Base-by-base conservation (phyloP, 2,797 vertebrate species). In the Esox lucius region DNA sequence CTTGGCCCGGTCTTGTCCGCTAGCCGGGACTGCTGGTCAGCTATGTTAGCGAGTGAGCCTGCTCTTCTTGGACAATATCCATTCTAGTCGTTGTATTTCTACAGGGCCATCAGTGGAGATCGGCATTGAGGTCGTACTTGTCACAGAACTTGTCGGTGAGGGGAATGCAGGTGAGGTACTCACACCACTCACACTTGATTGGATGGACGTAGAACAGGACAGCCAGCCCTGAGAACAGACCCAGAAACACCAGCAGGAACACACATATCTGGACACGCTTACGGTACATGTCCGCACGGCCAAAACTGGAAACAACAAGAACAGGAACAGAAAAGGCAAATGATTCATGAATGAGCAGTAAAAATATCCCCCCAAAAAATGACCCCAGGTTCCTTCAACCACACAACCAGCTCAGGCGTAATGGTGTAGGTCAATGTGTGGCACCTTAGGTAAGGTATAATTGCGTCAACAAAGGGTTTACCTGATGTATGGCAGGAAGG, bases 81-180 rank as follows among this genome's bases (percentile, higher is more conserved):
- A 22, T 56, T 31, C 26, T 17, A 24, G 19, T 28, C 70, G 33
- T n/a, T 16, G 69, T 1, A 2, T 39, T 56, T 19, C 17, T 56
- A 3, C 13, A 61, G 71, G 65, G 39, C 31, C 68, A 1, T 94
- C 90, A 98, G 90, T 96, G 95, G 84, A 98, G 95, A 91, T 98
- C 96, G 6, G 97, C 94, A 0, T 99, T 97, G 85, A 99, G 93
- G 91, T 99, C 97, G 0, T 99, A 99, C 84, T 98, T 99, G 92
- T 98, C 98, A 0, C 97, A 99, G 93, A 99, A 98, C 84, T 98
- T 97, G 94, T 99, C 96, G 0, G 96, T 99, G 94, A 99, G 95
- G 2, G 98, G 97, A 87, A 99, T 97, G 85, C 98, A 99, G 74
- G 98, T 99, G 83, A 99, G 96, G 88, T 96, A 94, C 88, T 99